phyloP scores from a whole-genome alignment of 2,113 vertebrate species.

The Piliocolobus tephrosceles region DNA sequence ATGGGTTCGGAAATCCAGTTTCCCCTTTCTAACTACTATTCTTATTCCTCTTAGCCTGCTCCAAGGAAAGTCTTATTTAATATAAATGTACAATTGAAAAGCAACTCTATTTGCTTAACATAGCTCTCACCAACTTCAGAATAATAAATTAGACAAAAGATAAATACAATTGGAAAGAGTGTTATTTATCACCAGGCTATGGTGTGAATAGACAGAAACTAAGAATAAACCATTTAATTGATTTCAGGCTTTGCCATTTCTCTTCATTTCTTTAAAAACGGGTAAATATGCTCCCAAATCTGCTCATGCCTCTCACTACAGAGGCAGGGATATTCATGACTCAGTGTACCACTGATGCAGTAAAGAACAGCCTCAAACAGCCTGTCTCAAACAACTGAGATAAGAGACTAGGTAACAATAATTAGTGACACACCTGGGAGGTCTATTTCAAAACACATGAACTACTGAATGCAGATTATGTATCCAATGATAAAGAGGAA shows the following conservation, averaged over 20 bases:
- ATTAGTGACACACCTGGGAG: neutral
- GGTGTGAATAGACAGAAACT: neutral
- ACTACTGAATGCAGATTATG: neutral
- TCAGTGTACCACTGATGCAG: neutral
- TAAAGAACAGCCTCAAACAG: neutral
- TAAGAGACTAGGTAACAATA: neutral
- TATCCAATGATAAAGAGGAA: neutral
- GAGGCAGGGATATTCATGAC: neutral
- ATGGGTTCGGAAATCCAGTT: neutral
- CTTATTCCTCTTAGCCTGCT: neutral
- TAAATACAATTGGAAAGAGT: constrained; percentile 9
- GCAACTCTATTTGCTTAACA: constrained; percentile 41
- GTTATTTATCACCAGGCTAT: constrained; percentile 33
- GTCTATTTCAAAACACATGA: neutral
- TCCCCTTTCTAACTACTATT: neutral
- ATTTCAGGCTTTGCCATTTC: neutral
- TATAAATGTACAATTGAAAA: constrained; percentile 43
- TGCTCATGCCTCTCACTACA: neutral
- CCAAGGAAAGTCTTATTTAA: neutral
- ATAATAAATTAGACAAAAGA: constrained; percentile 58
- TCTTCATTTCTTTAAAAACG: neutral
- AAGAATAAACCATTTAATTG: constrained; percentile 50
- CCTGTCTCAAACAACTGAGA: neutral
- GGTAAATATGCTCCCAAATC: neutral
- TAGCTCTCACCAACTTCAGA: neutral